phyloP scores from a whole-genome alignment of 2,113 vertebrate species.

The Oenanthe melanoleuca region DNA sequence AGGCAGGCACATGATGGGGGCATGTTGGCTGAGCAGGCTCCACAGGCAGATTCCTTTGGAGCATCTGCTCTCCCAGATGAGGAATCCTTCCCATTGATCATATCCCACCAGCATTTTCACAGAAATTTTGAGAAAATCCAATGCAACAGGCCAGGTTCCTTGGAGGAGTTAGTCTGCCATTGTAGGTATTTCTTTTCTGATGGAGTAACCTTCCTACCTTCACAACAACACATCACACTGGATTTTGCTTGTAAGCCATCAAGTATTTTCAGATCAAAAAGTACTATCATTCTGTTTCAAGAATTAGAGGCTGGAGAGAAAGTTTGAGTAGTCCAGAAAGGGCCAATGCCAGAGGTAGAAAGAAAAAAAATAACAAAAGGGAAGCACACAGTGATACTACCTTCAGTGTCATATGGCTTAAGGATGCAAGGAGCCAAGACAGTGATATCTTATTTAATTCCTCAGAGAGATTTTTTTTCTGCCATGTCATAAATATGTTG shows the following conservation, averaged over 20 bases:
- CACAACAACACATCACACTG: neutral
- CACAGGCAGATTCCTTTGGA: conserved; percentile 31
- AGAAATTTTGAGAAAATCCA: neutral
- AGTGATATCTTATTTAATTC: neutral
- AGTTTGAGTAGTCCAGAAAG: neutral
- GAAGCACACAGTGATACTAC: neutral
- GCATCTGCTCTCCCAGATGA: conserved; percentile 32
- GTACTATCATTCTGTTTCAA: neutral
- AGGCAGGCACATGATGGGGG: neutral
- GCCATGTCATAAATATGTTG: neutral
- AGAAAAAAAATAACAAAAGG: neutral
- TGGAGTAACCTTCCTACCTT: neutral
- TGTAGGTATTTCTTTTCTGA: neutral
- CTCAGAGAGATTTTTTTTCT: neutral
- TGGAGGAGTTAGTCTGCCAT: neutral
- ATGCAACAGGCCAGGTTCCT: neutral
- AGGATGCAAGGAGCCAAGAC: neutral
- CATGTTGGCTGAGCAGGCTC: neutral
- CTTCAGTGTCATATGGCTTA: rapidly evolving
- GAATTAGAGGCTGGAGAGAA: neutral
- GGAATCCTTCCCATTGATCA: neutral
- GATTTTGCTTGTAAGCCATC: neutral
- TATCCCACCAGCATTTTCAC: neutral
- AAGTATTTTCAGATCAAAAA: neutral
- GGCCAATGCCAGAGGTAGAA: neutral